phyloP scores from a whole-genome alignment of 23 tunicate species.

The Halocynthia aurantium region DNA sequence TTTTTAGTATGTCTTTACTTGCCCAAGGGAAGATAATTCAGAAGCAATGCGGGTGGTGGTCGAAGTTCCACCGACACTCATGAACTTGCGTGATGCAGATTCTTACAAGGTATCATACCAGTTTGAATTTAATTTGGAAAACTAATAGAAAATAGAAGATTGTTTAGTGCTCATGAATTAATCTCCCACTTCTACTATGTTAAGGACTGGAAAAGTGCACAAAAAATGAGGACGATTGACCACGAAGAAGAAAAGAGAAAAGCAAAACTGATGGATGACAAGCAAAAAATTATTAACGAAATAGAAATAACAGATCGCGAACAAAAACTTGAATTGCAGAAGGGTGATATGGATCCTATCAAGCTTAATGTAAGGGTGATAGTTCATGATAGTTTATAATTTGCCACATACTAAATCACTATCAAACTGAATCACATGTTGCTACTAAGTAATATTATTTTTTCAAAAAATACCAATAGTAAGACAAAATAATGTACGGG shows the following conservation, averaged over 20 bases:
- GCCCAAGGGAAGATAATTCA: slow-evolving; percentile 32
- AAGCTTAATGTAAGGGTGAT: background rate
- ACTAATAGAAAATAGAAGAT: background rate
- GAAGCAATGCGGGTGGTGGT: slow-evolving; percentile 24
- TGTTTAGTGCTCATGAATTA: background rate
- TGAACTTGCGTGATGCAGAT: slow-evolving; percentile 36
- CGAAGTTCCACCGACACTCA: slow-evolving; percentile 26
- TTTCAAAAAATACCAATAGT: no score
- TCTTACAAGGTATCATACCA: slow-evolving; percentile 27
- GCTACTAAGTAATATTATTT: no score
- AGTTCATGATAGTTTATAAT: no score
- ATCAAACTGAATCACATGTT: no score
- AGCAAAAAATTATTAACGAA: background rate
- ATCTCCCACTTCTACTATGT: background rate
- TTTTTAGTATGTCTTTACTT: slow-evolving; percentile 46
- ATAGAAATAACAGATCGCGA: background rate
- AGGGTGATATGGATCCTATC: slow-evolving; percentile 17
- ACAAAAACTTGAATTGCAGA: background rate
- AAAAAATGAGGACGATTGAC: slow-evolving; percentile 13
- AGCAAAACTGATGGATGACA: background rate
- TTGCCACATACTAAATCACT: no score
- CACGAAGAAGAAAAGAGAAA: slow-evolving; percentile 29
- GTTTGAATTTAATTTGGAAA: background rate
- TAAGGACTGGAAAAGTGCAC: slow-evolving; percentile 46
- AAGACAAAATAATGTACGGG: no score